phyloP scores from a whole-genome alignment of 2,888 invertebrate genomes.

The Ornithoptera priamus region DNA sequence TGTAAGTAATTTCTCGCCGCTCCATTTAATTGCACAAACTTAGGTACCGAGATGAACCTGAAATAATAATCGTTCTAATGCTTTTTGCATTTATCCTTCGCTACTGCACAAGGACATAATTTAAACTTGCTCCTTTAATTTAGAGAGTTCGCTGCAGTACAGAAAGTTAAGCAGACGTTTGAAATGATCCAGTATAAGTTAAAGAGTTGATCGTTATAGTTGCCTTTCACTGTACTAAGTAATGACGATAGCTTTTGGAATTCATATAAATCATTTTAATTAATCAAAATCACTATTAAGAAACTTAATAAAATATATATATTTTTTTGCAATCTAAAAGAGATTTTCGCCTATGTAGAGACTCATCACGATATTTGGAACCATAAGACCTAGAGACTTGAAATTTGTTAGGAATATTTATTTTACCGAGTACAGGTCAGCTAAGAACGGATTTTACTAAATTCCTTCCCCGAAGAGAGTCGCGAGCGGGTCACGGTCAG shows the following conservation, averaged over 20 bases:
- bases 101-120: slow-evolving; percentile 29
- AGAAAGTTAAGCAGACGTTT: slow-evolving; percentile 30
- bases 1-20: neutral
- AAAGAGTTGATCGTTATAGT: slow-evolving; percentile 30
- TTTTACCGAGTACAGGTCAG: too few species aligned
- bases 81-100: slow-evolving; percentile 23
- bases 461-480: too few species aligned
- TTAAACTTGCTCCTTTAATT: slow-evolving; percentile 34
- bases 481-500: too few species aligned
- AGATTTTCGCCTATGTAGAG: too few species aligned
- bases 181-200: slow-evolving; percentile 29
- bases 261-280: neutral
- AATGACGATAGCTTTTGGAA: neutral
- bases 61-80: slow-evolving; percentile 14
- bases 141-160: slow-evolving; percentile 24
- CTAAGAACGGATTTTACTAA: too few species aligned
- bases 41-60: slow-evolving; percentile 10
- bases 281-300: neutral
- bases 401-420: too few species aligned
- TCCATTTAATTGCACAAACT: slow-evolving; percentile 9
- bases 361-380: too few species aligned
- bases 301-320: too few species aligned
- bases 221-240: slow-evolving; percentile 8
- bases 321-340: too few species aligned
- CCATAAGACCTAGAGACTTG: too few species aligned